Evolutionary conservation across 2,888 invertebrate species (phyloP).

Genomic region (Hypsopygia costalis): DNA sequence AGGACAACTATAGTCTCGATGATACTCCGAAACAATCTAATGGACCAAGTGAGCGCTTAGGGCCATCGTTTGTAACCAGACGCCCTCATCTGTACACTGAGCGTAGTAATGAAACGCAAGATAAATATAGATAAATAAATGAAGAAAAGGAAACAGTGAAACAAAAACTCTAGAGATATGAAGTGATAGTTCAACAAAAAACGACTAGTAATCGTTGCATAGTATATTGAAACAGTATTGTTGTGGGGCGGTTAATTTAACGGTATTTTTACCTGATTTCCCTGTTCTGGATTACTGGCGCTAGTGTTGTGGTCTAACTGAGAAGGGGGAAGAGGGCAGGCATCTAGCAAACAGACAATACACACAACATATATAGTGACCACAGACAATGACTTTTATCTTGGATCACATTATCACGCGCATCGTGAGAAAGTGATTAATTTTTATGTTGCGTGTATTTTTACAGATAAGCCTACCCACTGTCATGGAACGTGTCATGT

Average conservation of each 20-base stretch:
- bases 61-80: conserved; percentile 35
- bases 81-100: conserved; percentile 59
- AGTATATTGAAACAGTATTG: conserved; percentile 72
- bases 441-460: conserved; percentile 77
- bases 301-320: conserved; percentile 93
- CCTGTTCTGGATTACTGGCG: conserved; percentile 86
- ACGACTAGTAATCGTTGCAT: conserved; percentile 75
- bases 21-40: conserved; percentile 29
- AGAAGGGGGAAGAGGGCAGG: conserved; percentile 94
- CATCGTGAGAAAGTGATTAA: conserved; percentile 60
- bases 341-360: conserved; percentile 97
- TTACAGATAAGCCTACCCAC: conserved; percentile 66
- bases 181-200: conserved; percentile 72
- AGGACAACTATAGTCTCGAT: conserved; percentile 37
- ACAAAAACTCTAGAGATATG: conserved; percentile 68
- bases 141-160: conserved; percentile 62
- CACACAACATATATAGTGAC: conserved; percentile 84
- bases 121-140: conserved; percentile 49
- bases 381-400: conserved; percentile 78
- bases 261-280: conserved; percentile 83
- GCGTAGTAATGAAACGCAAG: conserved; percentile 62
- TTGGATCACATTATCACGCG: conserved; percentile 79
- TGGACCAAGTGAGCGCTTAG: conserved; percentile 40
- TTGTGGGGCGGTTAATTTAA: conserved; percentile 77
- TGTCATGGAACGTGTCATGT: conserved; percentile 33